Conservation (phyloP, 1,140 invertebrate species). For the Drosophila teissieri region DNA sequence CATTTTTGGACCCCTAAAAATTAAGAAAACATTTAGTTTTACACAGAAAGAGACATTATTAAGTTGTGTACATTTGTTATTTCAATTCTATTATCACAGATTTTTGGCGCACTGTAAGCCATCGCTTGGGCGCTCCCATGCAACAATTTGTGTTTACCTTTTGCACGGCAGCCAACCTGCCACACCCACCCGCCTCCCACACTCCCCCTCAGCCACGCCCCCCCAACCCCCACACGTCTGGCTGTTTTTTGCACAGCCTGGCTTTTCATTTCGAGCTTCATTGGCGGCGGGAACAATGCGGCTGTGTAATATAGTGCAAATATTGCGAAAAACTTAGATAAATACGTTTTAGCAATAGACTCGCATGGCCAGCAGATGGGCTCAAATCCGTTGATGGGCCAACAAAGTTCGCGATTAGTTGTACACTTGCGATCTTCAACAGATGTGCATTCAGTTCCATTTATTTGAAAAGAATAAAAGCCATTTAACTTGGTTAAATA, state of each 20-base stretch:
- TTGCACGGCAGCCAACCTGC: constrained; percentile 17
- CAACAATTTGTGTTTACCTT: constrained; percentile 61
- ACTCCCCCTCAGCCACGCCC: neutral
- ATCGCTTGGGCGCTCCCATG: constrained; percentile 25
- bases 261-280: constrained; percentile 69
- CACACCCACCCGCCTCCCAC: constrained; percentile 1
- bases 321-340: constrained; percentile 77
- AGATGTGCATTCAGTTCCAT: neutral
- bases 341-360: constrained; percentile 67
- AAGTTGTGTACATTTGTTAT: too few species aligned
- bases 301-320: constrained; percentile 81
- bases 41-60: too few species aligned
- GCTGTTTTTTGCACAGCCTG: constrained; percentile 17
- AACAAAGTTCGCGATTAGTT: neutral
- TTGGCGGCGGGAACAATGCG: constrained; percentile 74
- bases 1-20: neutral
- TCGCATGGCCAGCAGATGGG: constrained; percentile 32
- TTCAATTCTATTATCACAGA: neutral
- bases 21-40: neutral
- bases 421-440: too few species aligned
- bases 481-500: too few species aligned
- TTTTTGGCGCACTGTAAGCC: constrained; percentile 11
- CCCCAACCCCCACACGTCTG: neutral
- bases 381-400: constrained; percentile 20
- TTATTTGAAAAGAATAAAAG: neutral